Base-by-base conservation (phyloP, 2,888 invertebrate genomes). In the Andricus curvator region DNA sequence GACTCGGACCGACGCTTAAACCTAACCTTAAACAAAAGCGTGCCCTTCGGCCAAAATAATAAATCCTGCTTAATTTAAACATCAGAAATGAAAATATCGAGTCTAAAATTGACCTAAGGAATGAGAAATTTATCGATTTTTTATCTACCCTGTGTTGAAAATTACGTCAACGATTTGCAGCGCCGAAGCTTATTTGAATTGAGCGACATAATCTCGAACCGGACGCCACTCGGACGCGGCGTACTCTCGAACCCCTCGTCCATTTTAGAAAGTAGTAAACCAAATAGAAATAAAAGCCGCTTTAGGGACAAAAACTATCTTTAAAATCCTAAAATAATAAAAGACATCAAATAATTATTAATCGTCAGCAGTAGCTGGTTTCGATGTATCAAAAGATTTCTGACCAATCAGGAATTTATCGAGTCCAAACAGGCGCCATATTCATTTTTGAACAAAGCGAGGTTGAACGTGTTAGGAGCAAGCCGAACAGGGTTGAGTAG, bases 361-460 rank as follows among this genome's bases (percentile, higher is more conserved):
- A 70, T 29, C 41, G 11, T 6, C 29, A 6, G 17, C 11, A 51
- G 60, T 48, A n/a, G 8, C 48, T 56, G 9, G 41, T 22, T 17
- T 9, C 3, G n/a, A 60, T 51, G 48, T 62, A 68, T 37, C 44
- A 76, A 76, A 78, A 80, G 41, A 68, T 77, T 84, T 85, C 77
- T 56, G 93, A 92, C 90, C 90, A 92, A 92, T 91, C 89, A 92
- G 93, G 91, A 90, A 88, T 88, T 88, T 91, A 90, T 91, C 94
- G 94, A 93, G 93, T 92, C 93, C 93, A 91, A 94, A 94, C 92
- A 94, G 96, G 96, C 96, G 96, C 96, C 96, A 96, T 96, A 95
- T 96, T 96, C 96, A 95, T 95, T 96, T 96, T 96, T 95, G 95
- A 96, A 96, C 95, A 94, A 94, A 95, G 95, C 94, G 94, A 94